Base-by-base conservation (phyloP, 2,888 invertebrate species). In the Andrena dorsata region DNA sequence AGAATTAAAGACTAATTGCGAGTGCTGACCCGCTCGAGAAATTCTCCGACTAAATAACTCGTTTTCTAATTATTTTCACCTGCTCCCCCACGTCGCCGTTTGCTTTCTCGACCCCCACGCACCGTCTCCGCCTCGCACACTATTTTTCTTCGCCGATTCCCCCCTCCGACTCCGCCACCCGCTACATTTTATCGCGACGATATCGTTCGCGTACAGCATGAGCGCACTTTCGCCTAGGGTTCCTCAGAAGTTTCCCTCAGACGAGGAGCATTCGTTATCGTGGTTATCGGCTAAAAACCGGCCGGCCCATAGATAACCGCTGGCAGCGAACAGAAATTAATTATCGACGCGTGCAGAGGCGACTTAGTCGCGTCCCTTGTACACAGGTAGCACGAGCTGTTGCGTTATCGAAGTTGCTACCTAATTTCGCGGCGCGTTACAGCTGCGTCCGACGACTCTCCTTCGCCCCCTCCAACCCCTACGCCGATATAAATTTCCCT, bases 1-100 rank as follows among this genome's bases (percentile, higher is more conserved):
- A 85, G 83, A 82, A 89, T 88, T 83, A 84, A 86, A 86, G 82
- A 80, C 75, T 83, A 86, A 87, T 87, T 80, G 78, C 82, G 68
- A 78, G 60, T 61, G 64, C 72, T 69, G 75, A 80, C 66, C 78
- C 56, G 64, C 41, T 60, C 49, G 60, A 51, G 64, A 60, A 74
- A 65, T 75, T n/a, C 26, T 61, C 63, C 63, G 66, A 70, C 68
- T 76, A 76, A 83, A 83, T 80, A 69, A 83, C 75, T 76, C 77
- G 74, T 80, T 80, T 81, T 66, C 70, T 76, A 80, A 85, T 83
- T 77, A 83, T 84, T 83, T 82, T 75, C 63, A 20, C 58, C 72
- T 63, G 64, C 53, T 32, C 16, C 58, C 30, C 2, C 8, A 8
- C 23, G 41, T 13, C 41, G 41, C 2, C 56, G 16, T 28, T 28